Percentiles rank a stretch among this genome's conserved stretches.
These are phyloP conservation scores for Zaprionus kolodkinae DNA, from an alignment of 1,140 invertebrate species.

Conservation along the genomic window DNA sequence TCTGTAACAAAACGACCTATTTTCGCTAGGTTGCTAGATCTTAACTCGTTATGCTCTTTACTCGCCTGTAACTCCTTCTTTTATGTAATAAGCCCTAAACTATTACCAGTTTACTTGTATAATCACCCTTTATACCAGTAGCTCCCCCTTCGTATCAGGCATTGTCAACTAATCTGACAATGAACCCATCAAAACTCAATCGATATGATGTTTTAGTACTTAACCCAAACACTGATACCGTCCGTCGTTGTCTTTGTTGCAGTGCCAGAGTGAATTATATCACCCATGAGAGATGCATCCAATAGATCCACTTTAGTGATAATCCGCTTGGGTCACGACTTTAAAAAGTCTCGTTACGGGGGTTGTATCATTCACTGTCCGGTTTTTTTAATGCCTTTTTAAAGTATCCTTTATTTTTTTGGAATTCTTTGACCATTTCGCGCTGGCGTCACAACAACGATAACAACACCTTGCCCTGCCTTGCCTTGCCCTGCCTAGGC, in stretches of 20 bases:
- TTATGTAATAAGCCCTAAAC: neutral
- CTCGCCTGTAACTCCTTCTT: neutral
- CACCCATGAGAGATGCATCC: conserved; percentile 33
- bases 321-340: conserved; percentile 53
- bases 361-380: conserved; percentile 32
- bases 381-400: conserved; percentile 26
- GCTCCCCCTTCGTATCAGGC: neutral
- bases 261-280: conserved; percentile 19
- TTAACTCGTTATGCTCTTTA: neutral
- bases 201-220: conserved; percentile 19
- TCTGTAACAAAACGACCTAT: too few relatives aligned
- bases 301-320: conserved; percentile 65
- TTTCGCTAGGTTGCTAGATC: neutral
- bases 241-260: conserved; percentile 24
- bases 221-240: conserved; percentile 20
- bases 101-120: neutral
- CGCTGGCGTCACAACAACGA: conserved; percentile 8
- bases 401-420: conserved; percentile 74
- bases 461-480: conserved; percentile 55
- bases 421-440: conserved; percentile 73
- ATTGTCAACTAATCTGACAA: conserved; percentile 26
- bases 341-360: conserved; percentile 64
- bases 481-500: conserved; percentile 22
- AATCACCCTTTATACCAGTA: neutral
- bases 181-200: conserved; percentile 43